Evolutionary conservation across 2,888 invertebrate species (phyloP).

Genomic region (Drosophila neonasuta): DNA sequence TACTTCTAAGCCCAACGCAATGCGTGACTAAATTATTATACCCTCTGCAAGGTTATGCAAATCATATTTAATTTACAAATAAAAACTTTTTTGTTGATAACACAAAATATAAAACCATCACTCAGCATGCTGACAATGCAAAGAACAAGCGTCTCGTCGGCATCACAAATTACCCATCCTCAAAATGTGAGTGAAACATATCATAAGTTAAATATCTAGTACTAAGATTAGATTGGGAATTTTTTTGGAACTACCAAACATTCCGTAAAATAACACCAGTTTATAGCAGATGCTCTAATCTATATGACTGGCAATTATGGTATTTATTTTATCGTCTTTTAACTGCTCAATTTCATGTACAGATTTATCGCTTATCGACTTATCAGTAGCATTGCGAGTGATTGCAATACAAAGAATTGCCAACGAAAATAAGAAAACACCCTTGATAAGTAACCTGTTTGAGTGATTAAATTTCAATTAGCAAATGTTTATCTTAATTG

Average conservation of each 20-base stretch:
- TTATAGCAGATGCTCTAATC: constrained; percentile 24
- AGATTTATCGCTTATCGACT: constrained; percentile 18
- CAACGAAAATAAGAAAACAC: neutral
- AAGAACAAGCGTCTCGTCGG: neutral
- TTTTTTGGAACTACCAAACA: constrained; percentile 1
- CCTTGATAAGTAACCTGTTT: constrained; percentile 4
- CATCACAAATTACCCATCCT: neutral
- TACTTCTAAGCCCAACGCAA: neutral
- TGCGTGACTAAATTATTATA: constrained; percentile 2
- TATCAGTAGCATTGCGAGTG: constrained; percentile 22
- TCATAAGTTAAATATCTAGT: neutral
- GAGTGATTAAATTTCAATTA: constrained; percentile 40
- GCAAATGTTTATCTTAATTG: constrained; percentile 27
- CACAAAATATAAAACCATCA: neutral
- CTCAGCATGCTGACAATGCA: neutral
- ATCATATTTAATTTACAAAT: neutral
- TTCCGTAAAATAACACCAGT: neutral
- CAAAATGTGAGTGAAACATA: neutral
- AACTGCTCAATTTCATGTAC: constrained; percentile 11
- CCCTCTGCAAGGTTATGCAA: neutral
- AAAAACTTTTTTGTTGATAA: neutral
- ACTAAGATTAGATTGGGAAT: neutral
- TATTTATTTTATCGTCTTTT: constrained; percentile 9
- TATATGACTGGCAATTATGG: neutral
- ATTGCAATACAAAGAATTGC: neutral